Percentiles rank a stretch among this genome's conserved stretches.
phyloP scores from a whole-genome alignment of 2,113 vertebrate species.

The Stictonetta naevosa region DNA sequence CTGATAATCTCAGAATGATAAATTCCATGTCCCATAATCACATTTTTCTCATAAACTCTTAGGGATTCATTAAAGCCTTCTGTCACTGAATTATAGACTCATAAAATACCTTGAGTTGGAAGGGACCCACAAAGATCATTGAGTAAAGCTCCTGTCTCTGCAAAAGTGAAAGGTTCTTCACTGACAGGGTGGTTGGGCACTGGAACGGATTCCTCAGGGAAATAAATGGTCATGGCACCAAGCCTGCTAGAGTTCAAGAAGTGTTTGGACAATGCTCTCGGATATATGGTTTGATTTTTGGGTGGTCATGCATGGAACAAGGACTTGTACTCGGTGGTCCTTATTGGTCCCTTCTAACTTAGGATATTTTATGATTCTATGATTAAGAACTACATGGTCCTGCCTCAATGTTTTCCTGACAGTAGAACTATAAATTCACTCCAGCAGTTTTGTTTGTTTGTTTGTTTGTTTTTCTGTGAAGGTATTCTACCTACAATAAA shows the following conservation, averaged over 20 bases:
- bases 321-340: neutral
- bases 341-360: neutral
- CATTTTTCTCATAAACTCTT: neutral
- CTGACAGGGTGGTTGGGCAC: neutral
- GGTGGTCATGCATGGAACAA: neutral
- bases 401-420: neutral
- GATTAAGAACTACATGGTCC: neutral
- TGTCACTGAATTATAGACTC: too few species aligned
- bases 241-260: neutral
- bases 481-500: neutral
- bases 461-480: neutral
- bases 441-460: neutral
- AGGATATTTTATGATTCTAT: neutral
- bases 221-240: neutral
- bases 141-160: too few species aligned
- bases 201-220: neutral
- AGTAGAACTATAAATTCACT: neutral
- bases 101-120: too few species aligned
- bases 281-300: neutral
- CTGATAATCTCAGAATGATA: neutral
- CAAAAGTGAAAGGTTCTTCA: neutral
- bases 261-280: neutral
- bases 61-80: neutral
- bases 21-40: neutral
- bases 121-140: too few species aligned